Percentiles rank a stretch among this genome's conserved stretches.
These are phyloP conservation scores for Catharus bicknelli DNA, from an alignment of 2,113 vertebrate species.

Conservation along the genomic window DNA sequence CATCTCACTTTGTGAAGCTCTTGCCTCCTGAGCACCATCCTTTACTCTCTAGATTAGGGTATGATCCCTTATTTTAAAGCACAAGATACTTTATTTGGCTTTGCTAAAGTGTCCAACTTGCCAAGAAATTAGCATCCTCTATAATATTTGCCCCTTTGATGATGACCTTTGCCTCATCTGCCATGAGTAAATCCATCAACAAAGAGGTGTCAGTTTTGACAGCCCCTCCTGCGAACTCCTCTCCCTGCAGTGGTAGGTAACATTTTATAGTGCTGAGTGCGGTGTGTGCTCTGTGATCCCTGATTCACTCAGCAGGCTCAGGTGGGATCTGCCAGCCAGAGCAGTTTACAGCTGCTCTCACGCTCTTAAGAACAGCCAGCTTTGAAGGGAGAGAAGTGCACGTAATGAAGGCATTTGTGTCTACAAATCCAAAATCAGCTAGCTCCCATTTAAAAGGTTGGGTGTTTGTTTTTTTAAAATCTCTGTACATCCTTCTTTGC, in stretches of 20 bases:
- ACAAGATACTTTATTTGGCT: neutral
- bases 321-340: neutral
- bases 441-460: neutral
- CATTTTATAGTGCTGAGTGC: rapidly evolving
- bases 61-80: neutral
- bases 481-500: neutral
- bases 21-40: neutral
- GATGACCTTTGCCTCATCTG: neutral
- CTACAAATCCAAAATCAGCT: neutral
- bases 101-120: neutral
- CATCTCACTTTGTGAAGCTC: neutral
- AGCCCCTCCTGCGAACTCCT: neutral
- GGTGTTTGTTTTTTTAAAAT: neutral
- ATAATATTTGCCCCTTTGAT: neutral
- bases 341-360: neutral
- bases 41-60: neutral
- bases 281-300: neutral
- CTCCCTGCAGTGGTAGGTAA: rapidly evolving
- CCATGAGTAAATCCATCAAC: neutral
- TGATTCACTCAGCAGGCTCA: neutral
- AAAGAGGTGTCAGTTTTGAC: neutral
- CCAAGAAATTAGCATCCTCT: neutral
- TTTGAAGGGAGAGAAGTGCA: neutral
- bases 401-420: neutral
- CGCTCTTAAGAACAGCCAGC: neutral